phyloP scores from a whole-genome alignment of 2,888 invertebrate genomes.

The Napeogenes sylphis region DNA sequence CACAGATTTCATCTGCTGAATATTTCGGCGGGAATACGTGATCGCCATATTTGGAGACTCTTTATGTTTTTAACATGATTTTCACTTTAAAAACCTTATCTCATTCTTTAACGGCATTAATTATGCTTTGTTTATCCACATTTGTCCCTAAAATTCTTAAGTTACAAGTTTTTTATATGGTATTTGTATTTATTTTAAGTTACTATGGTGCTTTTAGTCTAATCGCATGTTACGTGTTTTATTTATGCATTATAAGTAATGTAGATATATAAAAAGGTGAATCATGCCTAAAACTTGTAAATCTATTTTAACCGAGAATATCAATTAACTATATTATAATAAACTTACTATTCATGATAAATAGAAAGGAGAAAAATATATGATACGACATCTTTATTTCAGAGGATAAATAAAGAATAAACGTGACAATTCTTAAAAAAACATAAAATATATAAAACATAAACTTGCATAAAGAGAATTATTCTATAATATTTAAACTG shows the following conservation, averaged over 20 bases:
- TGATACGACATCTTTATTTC: too few relatives aligned
- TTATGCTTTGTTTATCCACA: constrained; percentile 53
- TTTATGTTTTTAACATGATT: constrained; percentile 50
- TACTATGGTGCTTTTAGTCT: not conserved
- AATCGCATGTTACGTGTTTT: constrained; percentile 4
- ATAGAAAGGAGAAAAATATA: too few relatives aligned
- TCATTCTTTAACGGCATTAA: constrained; percentile 47
- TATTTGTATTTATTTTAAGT: constrained; percentile 2
- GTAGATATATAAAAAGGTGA: too few relatives aligned
- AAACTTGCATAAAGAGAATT: too few relatives aligned
- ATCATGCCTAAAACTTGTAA: too few relatives aligned
- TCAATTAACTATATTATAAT: too few relatives aligned
- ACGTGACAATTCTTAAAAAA: too few relatives aligned
- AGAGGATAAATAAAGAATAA: too few relatives aligned
- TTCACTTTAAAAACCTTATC: constrained; percentile 51
- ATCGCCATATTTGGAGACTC: constrained; percentile 57
- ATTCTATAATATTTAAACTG: too few relatives aligned
- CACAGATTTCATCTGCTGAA: constrained; percentile 66
- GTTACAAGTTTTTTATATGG: constrained; percentile 16
- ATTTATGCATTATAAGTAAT: not conserved
- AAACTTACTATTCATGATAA: too few relatives aligned
- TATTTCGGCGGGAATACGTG: constrained; percentile 68
- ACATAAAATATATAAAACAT: too few relatives aligned
- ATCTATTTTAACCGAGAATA: too few relatives aligned
- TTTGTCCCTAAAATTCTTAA: constrained; percentile 27